Evolutionary conservation across 2,888 invertebrate genomes (phyloP).

Genomic region (Lamproptera curius): DNA sequence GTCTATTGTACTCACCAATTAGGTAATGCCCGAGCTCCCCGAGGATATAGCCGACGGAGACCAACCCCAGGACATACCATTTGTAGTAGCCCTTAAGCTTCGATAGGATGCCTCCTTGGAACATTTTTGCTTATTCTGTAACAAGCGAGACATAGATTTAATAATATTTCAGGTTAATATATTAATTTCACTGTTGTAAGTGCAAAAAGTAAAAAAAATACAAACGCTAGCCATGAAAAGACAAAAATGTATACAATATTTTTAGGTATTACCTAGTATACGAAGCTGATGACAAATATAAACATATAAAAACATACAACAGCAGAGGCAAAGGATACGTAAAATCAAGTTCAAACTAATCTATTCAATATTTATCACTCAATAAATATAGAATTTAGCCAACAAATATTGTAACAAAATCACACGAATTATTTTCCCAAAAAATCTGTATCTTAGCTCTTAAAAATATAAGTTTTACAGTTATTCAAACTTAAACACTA

Average conservation of each 20-base stretch:
- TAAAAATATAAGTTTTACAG: no score
- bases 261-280: neutral
- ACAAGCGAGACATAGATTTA: conserved; percentile 18
- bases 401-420: no score
- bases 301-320: no score
- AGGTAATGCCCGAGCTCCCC: conserved; percentile 93
- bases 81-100: conserved; percentile 85
- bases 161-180: neutral
- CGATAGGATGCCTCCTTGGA: conserved; percentile 67
- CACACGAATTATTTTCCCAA: no score
- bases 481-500: no score
- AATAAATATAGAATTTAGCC: no score
- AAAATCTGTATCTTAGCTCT: no score
- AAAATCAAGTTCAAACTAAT: no score
- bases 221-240: neutral
- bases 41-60: conserved; percentile 90
- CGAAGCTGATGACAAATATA: neutral
- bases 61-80: conserved; percentile 86
- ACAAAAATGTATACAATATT: neutral
- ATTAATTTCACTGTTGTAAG: no score
- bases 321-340: no score
- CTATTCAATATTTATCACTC: no score
- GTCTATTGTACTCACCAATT: conserved; percentile 80
- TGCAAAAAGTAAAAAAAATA: no score
- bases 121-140: conserved; percentile 55